phyloP scores from a whole-genome alignment of 2,113 vertebrate genomes.

The Piliocolobus tephrosceles region DNA sequence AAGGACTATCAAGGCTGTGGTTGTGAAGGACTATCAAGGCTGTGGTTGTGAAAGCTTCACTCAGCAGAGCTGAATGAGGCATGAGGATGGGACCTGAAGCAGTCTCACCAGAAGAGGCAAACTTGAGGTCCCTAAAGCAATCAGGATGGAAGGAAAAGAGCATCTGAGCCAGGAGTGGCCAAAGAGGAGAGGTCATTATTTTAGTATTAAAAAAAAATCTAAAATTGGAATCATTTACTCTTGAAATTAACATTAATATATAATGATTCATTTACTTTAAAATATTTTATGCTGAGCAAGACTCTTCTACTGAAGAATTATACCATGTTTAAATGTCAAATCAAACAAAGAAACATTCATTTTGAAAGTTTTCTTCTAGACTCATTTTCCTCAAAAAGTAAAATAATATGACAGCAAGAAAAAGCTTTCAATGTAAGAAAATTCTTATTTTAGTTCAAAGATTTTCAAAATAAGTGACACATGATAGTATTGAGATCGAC shows the following conservation, averaged over 20 bases:
- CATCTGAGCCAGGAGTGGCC: not conserved
- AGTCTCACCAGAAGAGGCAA: not conserved
- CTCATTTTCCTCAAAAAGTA: not conserved
- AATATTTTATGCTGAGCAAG: not conserved
- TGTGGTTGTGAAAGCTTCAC: not conserved
- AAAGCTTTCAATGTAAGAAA: not conserved
- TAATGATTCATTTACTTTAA: not conserved
- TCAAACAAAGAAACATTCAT: not conserved
- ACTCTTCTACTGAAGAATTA: not conserved
- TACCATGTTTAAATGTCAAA: conserved; percentile 33
- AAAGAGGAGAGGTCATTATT: not conserved
- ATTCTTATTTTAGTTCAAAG: not conserved
- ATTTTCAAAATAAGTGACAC: conserved; percentile 5
- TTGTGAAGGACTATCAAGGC: not conserved
- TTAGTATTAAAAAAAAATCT: not conserved
- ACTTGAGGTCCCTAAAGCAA: not conserved
- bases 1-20: not conserved
- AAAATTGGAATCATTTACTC: conserved; percentile 4
- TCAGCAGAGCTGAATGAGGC: not conserved
- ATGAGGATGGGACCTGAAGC: not conserved
- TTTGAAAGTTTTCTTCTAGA: not conserved
- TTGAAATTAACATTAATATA: not conserved
- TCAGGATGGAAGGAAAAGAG: not conserved
- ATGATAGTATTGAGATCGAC: not conserved
- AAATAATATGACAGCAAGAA: conserved; percentile 11